Evolutionary conservation across 2,888 invertebrate genomes (phyloP).

Genomic region (Agrypnus murinus): DNA sequence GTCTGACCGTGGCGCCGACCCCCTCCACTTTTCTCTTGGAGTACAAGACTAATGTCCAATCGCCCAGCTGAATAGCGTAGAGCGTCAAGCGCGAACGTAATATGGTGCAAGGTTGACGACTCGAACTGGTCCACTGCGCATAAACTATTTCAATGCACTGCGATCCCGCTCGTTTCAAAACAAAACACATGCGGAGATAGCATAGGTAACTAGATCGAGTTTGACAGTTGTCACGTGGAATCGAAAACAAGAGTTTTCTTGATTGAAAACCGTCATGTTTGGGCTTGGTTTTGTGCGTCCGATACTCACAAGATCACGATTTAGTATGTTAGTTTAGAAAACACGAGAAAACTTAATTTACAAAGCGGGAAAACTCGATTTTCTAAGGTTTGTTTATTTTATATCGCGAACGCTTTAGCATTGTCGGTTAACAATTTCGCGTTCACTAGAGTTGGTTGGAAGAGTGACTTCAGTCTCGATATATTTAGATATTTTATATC

Average conservation of each 20-base stretch:
- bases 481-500: not conserved
- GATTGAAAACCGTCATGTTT: constrained; percentile 39
- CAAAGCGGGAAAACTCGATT: no score
- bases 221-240: constrained; percentile 72
- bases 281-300: constrained; percentile 13
- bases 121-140: constrained; percentile 67
- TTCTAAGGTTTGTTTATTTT: no score
- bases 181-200: constrained; percentile 72
- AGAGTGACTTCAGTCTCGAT: constrained; percentile 16
- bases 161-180: constrained; percentile 72
- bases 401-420: no score
- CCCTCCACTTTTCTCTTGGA: constrained; percentile 65
- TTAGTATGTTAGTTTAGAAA: not conserved
- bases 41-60: constrained; percentile 69
- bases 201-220: constrained; percentile 71
- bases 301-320: not conserved
- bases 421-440: no score
- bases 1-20: constrained; percentile 68
- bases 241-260: constrained; percentile 45
- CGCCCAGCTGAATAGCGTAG: constrained; percentile 62
- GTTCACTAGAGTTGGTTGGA: not conserved
- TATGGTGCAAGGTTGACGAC: constrained; percentile 49
- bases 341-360: no score
- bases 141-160: constrained; percentile 72
- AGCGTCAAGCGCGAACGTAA: constrained; percentile 47